These are phyloP conservation scores for Orientallactaga sibirica DNA, from an alignment of 2,797 vertebrate genomes.

Conservation along the genomic window DNA sequence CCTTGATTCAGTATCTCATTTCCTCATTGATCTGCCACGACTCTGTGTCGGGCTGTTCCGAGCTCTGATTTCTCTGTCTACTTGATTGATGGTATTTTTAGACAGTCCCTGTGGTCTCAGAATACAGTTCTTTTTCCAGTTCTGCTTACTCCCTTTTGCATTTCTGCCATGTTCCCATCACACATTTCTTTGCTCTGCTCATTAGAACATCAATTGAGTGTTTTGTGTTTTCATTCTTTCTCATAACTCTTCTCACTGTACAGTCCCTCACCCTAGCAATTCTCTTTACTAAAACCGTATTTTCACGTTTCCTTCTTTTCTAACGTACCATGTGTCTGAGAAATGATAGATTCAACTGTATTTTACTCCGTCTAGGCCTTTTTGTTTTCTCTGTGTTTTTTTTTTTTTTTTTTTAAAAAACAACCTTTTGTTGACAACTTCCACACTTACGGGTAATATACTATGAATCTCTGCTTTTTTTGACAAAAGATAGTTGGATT, in stretches of 20 bases:
- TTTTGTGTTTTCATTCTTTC: slow-evolving; percentile 28
- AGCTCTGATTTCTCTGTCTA: neutral
- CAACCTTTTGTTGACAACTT: neutral
- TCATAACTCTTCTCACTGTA: neutral
- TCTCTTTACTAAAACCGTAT: neutral
- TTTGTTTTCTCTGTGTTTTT: neutral
- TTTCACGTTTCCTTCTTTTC: neutral
- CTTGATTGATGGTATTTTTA: neutral
- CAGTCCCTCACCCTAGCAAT: neutral
- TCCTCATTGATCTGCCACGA: neutral
- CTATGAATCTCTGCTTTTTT: neutral
- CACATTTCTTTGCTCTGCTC: neutral
- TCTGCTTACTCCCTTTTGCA: neutral
- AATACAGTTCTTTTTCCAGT: neutral
- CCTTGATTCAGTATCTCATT: neutral
- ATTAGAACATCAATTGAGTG: neutral
- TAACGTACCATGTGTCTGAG: neutral
- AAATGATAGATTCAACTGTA: neutral
- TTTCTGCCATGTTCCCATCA: neutral
- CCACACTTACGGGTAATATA: neutral
- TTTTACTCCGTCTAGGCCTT: neutral
- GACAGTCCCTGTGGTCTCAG: too few relatives aligned
- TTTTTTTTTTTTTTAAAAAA: neutral
- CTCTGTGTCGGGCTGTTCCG: neutral
- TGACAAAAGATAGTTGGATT: neutral